Percentiles rank a stretch among this genome's conserved stretches.
Conservation (phyloP, 2,888 invertebrate species). For the Dermolepida albohirtum region DNA sequence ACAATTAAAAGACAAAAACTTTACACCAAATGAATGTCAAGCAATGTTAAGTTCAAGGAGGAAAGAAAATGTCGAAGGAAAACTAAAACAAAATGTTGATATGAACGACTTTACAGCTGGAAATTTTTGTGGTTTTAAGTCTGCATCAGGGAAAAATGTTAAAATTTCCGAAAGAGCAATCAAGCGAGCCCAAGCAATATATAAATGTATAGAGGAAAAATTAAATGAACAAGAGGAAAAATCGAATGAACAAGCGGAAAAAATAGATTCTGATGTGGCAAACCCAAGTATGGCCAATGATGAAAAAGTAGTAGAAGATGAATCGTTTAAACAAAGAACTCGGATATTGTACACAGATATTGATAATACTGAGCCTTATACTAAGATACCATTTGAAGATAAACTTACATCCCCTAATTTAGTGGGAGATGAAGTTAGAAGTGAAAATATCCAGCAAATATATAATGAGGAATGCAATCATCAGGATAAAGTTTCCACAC, state of each 20-base stretch:
- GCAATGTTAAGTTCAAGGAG: background rate
- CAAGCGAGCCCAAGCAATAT: constrained; percentile 58
- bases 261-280: too few species aligned
- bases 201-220: constrained; percentile 51
- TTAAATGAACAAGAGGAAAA: constrained; percentile 23
- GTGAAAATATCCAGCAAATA: constrained; percentile 3
- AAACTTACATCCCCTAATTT: constrained; percentile 5
- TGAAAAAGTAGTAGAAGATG: background rate
- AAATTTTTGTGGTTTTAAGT: constrained; percentile 48
- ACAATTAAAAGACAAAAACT: background rate
- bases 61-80: background rate
- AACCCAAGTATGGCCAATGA: too few species aligned
- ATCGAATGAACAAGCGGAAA: background rate
- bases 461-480: background rate
- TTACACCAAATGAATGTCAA: background rate
- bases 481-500: background rate
- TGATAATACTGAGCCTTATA: background rate
- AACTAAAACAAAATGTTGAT: constrained; percentile 3
- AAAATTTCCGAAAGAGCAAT: constrained; percentile 61
- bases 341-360: constrained; percentile 2
- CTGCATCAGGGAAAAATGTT: constrained; percentile 62
- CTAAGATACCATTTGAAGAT: background rate
- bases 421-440: constrained; percentile 60
- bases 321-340: constrained; percentile 22
- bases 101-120: constrained; percentile 7